Evolutionary conservation across 30 jellyfish, hydroid and myxozoan species (phyloP).

Genomic region (Pelagia noctiluca): DNA sequence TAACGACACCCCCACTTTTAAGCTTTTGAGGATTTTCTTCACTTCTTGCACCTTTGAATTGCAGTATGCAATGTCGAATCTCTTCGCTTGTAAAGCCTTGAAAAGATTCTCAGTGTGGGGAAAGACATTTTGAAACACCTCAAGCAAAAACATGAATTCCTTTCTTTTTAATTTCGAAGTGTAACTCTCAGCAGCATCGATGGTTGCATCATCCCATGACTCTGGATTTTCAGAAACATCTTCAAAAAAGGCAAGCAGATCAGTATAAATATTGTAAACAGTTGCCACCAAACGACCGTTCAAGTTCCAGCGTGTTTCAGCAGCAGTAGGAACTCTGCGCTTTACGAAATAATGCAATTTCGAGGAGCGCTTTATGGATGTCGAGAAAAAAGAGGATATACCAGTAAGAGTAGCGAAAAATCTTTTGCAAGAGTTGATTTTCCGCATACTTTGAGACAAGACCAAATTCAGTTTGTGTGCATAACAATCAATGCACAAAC

Average conservation of each 20-base stretch:
- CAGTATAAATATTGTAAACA: slow-evolving; percentile 25
- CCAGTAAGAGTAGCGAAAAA: slow-evolving; percentile 11
- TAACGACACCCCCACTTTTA: too few relatives aligned
- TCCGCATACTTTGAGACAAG: slow-evolving; percentile 49
- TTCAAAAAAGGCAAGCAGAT: slow-evolving; percentile 51
- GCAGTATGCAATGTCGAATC: slow-evolving; percentile 50
- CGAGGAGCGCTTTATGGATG: slow-evolving; percentile 29
- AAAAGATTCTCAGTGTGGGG: slow-evolving; percentile 47
- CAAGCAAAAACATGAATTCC: slow-evolving; percentile 46
- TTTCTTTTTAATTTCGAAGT: slow-evolving; percentile 14
- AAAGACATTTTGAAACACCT: slow-evolving; percentile 41
- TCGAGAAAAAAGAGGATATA: slow-evolving; percentile 16
- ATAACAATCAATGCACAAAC: slow-evolving; percentile 51
- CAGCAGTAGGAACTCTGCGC: slow-evolving; percentile 33
- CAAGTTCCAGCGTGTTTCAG: slow-evolving; percentile 45
- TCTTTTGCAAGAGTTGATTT: slow-evolving; percentile 14
- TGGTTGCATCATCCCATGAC: slow-evolving; percentile 51
- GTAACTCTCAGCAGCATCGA: slow-evolving; percentile 46
- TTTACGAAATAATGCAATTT: slow-evolving; percentile 20
- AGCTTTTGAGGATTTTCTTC: slow-evolving; percentile 24
- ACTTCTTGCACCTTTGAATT: slow-evolving; percentile 36
- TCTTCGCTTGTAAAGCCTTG: slow-evolving; percentile 28
- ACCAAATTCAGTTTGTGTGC: slow-evolving; percentile 51
- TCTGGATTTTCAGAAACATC: slow-evolving; percentile 36
- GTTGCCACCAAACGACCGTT: slow-evolving; percentile 59